Evolutionary conservation across 2,113 vertebrate genomes (phyloP), one percentile per base, ranked within the genome.

Genomic region (Grallaria varia): DNA sequence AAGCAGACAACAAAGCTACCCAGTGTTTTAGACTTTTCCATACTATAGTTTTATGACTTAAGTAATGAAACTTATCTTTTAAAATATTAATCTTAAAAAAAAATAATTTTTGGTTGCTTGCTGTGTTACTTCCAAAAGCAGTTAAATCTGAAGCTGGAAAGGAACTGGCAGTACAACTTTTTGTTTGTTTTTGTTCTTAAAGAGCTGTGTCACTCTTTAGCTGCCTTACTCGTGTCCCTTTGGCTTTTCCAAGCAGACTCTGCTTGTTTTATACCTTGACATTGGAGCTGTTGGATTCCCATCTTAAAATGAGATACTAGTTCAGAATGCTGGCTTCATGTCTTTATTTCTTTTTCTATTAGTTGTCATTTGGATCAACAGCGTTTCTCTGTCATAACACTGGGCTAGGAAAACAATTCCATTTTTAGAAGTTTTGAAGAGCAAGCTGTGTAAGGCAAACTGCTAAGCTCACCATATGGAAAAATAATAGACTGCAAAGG

Each of bases 391-490:
- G 52, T 76, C 23, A 12, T 75, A 78, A 39, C 19, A 4, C 1
- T 52, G n/a, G 45, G n/a, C 5, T 90, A 45, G 84, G 84, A 92
- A 78, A 94, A 67, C 52, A 87, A 64, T 87, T 60, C 44, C 6
- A 28, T 89, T 95, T 96, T 93, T 85, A 83, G 58, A 76, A 33
- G 28, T 69, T 83, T 63, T 37, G 69, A 92, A 44, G 52, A 92
- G 72, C 59, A 86, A 74, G 60, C 92, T 93, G 90, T 45, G 64
- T 92, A 68, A 85, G 85, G 74, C 94, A 85, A 95, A 75, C 92
- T 90, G 85, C 79, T 88, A 92, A 92, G 76, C 40, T 84, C 28
- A 35, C 92, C 89, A 84, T 95, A 87, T 93, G 93, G 88, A 42
- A 63, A 82, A 95, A 75, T 79, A 94, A 83, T 90, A 63, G 79